Evolutionary conservation across 2,888 invertebrate species (phyloP).

Genomic region (Agrilus biguttatus): DNA sequence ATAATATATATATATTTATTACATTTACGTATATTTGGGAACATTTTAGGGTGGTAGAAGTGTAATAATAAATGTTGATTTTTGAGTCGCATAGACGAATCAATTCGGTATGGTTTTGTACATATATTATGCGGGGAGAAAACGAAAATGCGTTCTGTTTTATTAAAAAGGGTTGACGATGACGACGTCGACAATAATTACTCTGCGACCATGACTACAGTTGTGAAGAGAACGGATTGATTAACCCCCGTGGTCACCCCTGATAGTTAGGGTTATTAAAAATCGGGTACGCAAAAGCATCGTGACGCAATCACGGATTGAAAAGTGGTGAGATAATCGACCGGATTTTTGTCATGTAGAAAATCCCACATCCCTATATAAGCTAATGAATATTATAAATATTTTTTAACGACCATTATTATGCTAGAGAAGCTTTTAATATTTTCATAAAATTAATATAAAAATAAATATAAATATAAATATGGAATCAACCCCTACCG

Average conservation of each 20-base stretch:
- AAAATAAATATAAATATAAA: no score
- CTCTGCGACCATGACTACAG: constrained; percentile 27
- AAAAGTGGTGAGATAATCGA: no score
- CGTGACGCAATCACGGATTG: background rate
- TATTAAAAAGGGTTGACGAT: constrained; percentile 17
- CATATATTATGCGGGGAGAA: constrained; percentile 5
- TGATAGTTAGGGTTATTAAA: constrained; percentile 14
- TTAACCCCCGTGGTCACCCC: constrained; percentile 25
- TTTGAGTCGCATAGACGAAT: constrained; percentile 8
- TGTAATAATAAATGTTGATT: background rate
- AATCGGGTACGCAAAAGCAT: constrained; percentile 5
- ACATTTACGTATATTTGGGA: background rate
- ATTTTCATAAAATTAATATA: no score
- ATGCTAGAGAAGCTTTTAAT: no score
- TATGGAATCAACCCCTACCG: no score
- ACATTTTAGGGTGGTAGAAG: background rate
- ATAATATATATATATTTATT: constrained; percentile 1
- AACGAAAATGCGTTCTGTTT: constrained; percentile 14
- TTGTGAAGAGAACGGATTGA: constrained; percentile 26
- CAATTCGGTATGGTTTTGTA: constrained; percentile 11
- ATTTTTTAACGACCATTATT: no score
- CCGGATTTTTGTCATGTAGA: no score
- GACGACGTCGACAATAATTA: constrained; percentile 17
- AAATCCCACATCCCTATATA: no score
- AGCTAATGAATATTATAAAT: no score